Evolutionary conservation across 2,797 vertebrate species (phyloP).

Genomic region (Lithobates sylvaticus): DNA sequence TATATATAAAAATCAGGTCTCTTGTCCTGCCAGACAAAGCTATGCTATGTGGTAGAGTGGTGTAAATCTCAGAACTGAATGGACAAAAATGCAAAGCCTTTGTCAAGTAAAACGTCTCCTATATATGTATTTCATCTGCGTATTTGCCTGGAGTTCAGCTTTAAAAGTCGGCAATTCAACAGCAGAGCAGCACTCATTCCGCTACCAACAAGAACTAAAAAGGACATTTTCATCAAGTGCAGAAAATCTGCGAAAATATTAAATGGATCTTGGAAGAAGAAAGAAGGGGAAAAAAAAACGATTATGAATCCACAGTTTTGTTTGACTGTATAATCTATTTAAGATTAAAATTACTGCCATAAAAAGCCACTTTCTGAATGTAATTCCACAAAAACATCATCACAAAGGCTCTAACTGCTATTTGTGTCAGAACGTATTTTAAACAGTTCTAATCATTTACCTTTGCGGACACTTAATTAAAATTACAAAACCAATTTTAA

Average conservation of each 20-base stretch:
- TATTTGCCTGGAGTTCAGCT: too few species aligned
- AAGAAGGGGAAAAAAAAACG: conserved; percentile 73
- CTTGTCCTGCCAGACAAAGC: too few species aligned
- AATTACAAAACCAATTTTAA: conserved; percentile 99
- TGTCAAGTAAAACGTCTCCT: too few species aligned
- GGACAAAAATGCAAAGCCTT: too few species aligned
- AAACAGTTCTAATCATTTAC: conserved; percentile 99
- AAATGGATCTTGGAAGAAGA: conserved; percentile 81
- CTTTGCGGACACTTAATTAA: conserved; percentile 99
- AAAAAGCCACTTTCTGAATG: conserved; percentile 98
- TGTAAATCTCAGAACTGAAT: too few species aligned
- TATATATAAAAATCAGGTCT: too few species aligned
- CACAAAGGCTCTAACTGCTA: conserved; percentile 93
- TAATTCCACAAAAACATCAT: conserved; percentile 93
- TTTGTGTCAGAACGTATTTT: conserved; percentile 99
- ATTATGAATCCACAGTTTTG: conserved; percentile 89
- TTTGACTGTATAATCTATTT: conserved; percentile 95
- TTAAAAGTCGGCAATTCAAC: conserved; percentile 77
- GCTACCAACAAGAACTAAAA: conserved; percentile 83
- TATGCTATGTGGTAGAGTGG: too few species aligned
- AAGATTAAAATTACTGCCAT: conserved; percentile 98
- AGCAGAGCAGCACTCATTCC: conserved; percentile 79
- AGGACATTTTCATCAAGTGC: conserved; percentile 87
- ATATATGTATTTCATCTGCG: too few species aligned
- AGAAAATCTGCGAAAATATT: conserved; percentile 86